These are phyloP conservation scores for Tipula confusa DNA, from an alignment of 2,888 invertebrate species.

Conservation along the genomic window DNA sequence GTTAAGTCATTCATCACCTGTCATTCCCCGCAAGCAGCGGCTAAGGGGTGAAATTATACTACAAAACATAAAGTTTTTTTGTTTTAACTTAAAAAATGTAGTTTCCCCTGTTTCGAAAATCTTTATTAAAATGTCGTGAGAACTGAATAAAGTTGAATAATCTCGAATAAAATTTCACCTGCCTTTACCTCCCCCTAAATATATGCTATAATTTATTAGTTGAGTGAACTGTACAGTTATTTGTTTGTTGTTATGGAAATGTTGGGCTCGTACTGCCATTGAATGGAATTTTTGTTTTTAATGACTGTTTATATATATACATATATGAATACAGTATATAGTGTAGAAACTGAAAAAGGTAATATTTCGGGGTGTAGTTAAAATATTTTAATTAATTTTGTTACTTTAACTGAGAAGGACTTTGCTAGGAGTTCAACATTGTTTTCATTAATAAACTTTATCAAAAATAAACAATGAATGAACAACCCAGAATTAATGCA, in stretches of 20 bases:
- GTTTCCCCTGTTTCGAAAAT: not conserved
- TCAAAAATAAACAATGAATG: too few relatives aligned
- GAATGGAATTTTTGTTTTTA: not conserved
- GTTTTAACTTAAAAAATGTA: not conserved
- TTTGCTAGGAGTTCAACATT: too few relatives aligned
- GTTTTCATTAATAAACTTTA: too few relatives aligned
- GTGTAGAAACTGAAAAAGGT: too few relatives aligned
- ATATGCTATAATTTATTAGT: too few relatives aligned
- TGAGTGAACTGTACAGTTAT: not conserved
- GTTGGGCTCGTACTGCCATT: not conserved
- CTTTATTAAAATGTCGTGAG: not conserved
- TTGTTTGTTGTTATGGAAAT: not conserved
- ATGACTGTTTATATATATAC: not conserved
- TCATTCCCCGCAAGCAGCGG: not conserved
- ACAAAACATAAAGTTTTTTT: not conserved
- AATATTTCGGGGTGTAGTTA: too few relatives aligned
- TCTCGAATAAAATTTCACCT: not conserved
- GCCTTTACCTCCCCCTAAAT: not conserved
- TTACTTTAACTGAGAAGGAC: not conserved
- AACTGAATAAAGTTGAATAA: not conserved
- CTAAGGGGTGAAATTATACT: not conserved
- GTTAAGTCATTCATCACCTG: constrained; percentile 25
- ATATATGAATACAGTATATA: too few relatives aligned
- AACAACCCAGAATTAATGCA: too few relatives aligned
- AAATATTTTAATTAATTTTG: too few relatives aligned